A percentile compares a stretch with the other conserved stretches of the same genome.
Conservation (phyloP, 2,888 invertebrate genomes). For the Anodontia alba region DNA sequence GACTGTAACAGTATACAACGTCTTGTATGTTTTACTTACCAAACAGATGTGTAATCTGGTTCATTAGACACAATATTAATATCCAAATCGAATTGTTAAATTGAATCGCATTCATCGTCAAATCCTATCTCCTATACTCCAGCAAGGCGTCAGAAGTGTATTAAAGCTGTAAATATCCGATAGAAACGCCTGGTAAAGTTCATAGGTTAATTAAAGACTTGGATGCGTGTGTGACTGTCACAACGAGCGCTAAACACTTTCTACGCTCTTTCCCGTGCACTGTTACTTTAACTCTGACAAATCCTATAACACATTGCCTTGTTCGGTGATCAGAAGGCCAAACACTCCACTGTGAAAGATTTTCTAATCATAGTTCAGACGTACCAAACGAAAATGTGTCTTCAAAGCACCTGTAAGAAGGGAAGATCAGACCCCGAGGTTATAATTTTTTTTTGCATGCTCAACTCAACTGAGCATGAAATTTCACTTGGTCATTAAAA, state of each 20-base stretch:
- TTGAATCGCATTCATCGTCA: background rate
- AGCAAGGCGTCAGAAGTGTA: background rate
- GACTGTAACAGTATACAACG: too few relatives aligned
- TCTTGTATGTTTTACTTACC: background rate
- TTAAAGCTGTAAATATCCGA: background rate
- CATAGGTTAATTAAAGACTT: background rate
- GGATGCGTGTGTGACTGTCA: background rate
- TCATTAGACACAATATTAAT: constrained; percentile 1
- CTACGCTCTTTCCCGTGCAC: background rate
- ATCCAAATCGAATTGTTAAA: background rate
- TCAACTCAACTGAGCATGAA: too few relatives aligned
- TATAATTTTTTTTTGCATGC: too few relatives aligned
- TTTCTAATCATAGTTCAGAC: too few relatives aligned
- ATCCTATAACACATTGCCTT: background rate
- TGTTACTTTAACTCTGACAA: background rate
- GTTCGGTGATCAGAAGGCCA: background rate
- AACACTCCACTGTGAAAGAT: background rate
- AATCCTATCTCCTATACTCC: background rate
- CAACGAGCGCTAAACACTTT: background rate
- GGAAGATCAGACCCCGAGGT: too few relatives aligned
- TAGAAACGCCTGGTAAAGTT: background rate
- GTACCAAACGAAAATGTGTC: too few relatives aligned
- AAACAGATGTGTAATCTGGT: background rate
- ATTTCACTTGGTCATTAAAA: too few relatives aligned
- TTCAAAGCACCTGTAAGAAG: too few relatives aligned